phyloP scores from a whole-genome alignment of 2,888 invertebrate genomes.

The Dicyrtoma fusca region DNA sequence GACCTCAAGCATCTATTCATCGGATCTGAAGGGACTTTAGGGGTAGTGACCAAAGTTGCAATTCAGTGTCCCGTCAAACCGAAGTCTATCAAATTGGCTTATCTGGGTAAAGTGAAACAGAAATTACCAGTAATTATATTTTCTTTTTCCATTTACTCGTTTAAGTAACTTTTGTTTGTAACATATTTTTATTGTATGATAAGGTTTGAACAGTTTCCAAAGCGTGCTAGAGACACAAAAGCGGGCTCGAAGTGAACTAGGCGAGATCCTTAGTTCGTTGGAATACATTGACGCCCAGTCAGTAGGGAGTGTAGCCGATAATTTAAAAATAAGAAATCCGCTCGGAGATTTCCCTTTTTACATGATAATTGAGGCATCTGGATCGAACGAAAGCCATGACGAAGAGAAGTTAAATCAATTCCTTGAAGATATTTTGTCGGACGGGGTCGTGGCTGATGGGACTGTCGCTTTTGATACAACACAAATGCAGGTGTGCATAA shows the following conservation, averaged over 20 bases:
- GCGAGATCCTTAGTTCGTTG: slow-evolving; percentile 92
- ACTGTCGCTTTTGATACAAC: slow-evolving; percentile 79
- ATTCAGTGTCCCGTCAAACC: slow-evolving; percentile 88
- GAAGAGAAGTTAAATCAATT: slow-evolving; percentile 82
- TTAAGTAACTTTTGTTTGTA: slow-evolving; percentile 18
- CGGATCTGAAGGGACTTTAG: slow-evolving; percentile 96
- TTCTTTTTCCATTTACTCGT: slow-evolving; percentile 7
- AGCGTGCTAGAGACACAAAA: slow-evolving; percentile 74
- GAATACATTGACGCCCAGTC: slow-evolving; percentile 86
- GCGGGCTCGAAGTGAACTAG: slow-evolving; percentile 74
- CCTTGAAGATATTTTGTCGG: slow-evolving; percentile 67
- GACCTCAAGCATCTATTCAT: slow-evolving; percentile 96
- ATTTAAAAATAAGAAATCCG: slow-evolving; percentile 66
- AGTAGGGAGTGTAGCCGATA: slow-evolving; percentile 69
- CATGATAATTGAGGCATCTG: slow-evolving; percentile 83
- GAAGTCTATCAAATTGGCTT: slow-evolving; percentile 79
- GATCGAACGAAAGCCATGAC: slow-evolving; percentile 82
- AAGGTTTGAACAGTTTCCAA: slow-evolving; percentile 77
- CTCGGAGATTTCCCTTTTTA: slow-evolving; percentile 70
- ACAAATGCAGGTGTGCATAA: slow-evolving; percentile 26
- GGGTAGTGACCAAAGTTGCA: slow-evolving; percentile 88
- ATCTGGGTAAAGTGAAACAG: slow-evolving; percentile 70
- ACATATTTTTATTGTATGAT: slow-evolving; percentile 50
- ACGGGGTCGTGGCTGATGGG: slow-evolving; percentile 77
- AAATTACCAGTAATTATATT: slow-evolving; percentile 21